Conservation (phyloP, 2,797 vertebrate species). For the Erpetoichthys calabaricus region DNA sequence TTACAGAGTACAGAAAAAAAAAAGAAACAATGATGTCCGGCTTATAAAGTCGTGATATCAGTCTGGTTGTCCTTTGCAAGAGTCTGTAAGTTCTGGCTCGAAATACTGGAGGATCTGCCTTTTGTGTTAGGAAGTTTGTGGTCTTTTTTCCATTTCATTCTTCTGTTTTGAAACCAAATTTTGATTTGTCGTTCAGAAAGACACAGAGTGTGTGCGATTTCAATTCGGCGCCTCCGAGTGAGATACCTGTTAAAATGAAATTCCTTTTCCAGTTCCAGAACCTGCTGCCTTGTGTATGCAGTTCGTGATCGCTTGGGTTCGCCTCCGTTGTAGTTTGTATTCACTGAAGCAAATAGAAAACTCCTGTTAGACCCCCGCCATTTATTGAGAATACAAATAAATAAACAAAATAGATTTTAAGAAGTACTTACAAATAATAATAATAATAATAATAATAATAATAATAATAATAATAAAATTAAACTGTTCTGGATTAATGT, state of each 20-base stretch:
- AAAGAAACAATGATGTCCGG: slow-evolving; percentile 46
- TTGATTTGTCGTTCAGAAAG: slow-evolving; percentile 97
- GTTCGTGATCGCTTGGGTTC: slow-evolving; percentile 96
- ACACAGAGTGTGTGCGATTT: slow-evolving; percentile 92
- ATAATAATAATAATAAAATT: slow-evolving; percentile 13
- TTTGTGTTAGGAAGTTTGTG: slow-evolving; percentile 98
- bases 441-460: slow-evolving; percentile 3
- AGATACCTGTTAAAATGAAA: slow-evolving; percentile 99
- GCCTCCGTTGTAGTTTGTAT: slow-evolving; percentile 88
- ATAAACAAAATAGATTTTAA: too few species aligned
- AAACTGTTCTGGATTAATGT: too few species aligned
- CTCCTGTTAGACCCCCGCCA: background rate
- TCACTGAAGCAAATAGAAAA: slow-evolving; percentile 66
- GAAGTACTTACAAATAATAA: background rate
- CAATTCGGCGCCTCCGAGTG: slow-evolving; percentile 91
- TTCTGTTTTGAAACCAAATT: slow-evolving; percentile 98
- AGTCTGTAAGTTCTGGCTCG: slow-evolving; percentile 70
- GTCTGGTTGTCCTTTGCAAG: slow-evolving; percentile 85
- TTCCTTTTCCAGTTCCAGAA: slow-evolving; percentile 97
- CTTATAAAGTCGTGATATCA: slow-evolving; percentile 89
- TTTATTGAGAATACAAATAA: too few species aligned
- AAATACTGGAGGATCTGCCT: slow-evolving; percentile 75
- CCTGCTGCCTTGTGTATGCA: slow-evolving; percentile 97
- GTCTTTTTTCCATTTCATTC: slow-evolving; percentile 99
- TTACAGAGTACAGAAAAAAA: slow-evolving; percentile 49